phyloP scores from a whole-genome alignment of 2,888 invertebrate genomes.

The Micoletzkya japonica region DNA sequence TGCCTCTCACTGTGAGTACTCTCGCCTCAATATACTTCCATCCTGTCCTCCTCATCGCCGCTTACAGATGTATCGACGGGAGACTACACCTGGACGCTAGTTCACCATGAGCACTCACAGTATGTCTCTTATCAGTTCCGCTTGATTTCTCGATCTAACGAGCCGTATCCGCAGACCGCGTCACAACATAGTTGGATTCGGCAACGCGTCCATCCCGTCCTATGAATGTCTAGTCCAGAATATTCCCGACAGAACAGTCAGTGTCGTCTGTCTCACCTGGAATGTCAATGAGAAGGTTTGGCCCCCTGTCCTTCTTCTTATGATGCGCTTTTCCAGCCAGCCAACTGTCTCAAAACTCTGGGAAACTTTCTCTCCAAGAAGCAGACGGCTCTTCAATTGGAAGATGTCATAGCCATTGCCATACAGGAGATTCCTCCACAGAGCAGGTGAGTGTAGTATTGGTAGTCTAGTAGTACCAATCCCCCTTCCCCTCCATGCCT shows the following conservation, averaged over 20 bases:
- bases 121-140: not conserved
- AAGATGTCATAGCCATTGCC: conserved; percentile 52
- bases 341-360: conserved; percentile 35
- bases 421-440: conserved; percentile 58
- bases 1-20: conserved; percentile 13
- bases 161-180: not conserved
- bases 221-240: conserved; percentile 22
- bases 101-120: conserved; percentile 1
- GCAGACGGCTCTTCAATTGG: conserved; percentile 39
- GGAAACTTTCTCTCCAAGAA: conserved; percentile 30
- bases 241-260: conserved; percentile 24
- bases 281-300: conserved; percentile 26
- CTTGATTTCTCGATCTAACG: not conserved
- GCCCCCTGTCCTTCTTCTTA: not conserved
- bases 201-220: conserved; percentile 25
- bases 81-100: conserved; percentile 24
- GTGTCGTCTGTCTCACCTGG: conserved; percentile 26
- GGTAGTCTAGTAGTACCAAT: not conserved
- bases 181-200: conserved; percentile 26
- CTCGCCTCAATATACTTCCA: too few relatives aligned
- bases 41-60: not conserved
- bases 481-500: too few relatives aligned
- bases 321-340: conserved; percentile 27
- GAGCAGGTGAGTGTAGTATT: conserved; percentile 41
- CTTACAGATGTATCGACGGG: conserved; percentile 24